Base-by-base conservation (phyloP, 2,888 invertebrate species). In the Drosophila imparisetae region DNA sequence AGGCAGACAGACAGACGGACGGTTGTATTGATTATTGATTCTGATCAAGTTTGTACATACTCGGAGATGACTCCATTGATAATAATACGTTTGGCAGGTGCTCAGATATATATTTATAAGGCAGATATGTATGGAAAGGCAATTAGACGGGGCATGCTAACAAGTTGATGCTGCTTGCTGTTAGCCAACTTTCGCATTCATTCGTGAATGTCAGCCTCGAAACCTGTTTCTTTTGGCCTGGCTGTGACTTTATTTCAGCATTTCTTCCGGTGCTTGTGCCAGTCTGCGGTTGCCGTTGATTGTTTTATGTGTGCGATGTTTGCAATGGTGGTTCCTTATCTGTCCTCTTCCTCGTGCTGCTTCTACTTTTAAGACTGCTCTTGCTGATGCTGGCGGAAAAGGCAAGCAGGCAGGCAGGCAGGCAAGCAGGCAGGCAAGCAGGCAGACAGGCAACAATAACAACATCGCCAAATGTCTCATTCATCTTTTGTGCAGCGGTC, bases 221-320 rank as follows among this genome's bases (percentile, higher is more conserved):
- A 65, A 64, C 58, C 64, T 32, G 59, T 66, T 53, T 29, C 50
- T 40, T 57, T 57, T 30, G 57, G 42, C 60, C 58, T 45, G 55
- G 50, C 72, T 79, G 72, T 72, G 83, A 86, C 83, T 83, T 76
- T 74, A 80, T 86, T 85, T 82, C 60, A 66, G 86, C 69, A 71
- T 80, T 80, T 75, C 80, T 82, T 83, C 86, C 86, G 71, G 76
- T 72, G 66, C 67, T 72, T 88, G 83, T 75, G 86, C 83, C 89
- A 85, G 82, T 84, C 81, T 86, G 88, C 77, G 90, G 88, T 89
- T 86, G 86, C 80, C 89, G 78, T 72, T 90, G 86, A 91, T 91
- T 91, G 91, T 91, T 91, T 91, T 87, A 89, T 91, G 90, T 38
- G 38, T 89, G 82, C 84, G 90, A 80, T 78, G 74, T 81, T 84